Percentiles rank a stretch among this genome's conserved stretches.
Conservation (phyloP, 1,140 invertebrate species). For the Drosophila trapezifrons region DNA sequence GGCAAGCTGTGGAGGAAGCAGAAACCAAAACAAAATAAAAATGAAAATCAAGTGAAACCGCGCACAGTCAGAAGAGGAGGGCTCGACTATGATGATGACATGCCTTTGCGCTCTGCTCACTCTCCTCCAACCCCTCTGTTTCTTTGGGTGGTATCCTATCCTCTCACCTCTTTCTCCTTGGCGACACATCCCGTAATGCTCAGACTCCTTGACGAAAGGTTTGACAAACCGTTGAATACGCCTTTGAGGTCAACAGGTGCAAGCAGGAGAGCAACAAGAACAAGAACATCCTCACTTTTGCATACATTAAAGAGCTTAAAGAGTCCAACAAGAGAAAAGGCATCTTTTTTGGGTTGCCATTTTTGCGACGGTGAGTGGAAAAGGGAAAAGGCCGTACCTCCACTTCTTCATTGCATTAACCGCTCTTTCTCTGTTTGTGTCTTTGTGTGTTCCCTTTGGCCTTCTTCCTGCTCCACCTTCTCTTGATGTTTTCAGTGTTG, state of each 20-base stretch:
- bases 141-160: slow-evolving; percentile 6
- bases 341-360: slow-evolving; percentile 15
- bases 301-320: slow-evolving; percentile 41
- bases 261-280: neutral
- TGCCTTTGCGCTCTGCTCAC: slow-evolving; percentile 37
- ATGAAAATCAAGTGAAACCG: slow-evolving; percentile 59
- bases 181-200: slow-evolving; percentile 27
- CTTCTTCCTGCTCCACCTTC: slow-evolving; percentile 26
- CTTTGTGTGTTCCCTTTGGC: slow-evolving; percentile 51
- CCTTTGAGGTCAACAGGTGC: slow-evolving; percentile 49
- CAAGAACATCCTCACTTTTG: slow-evolving; percentile 8
- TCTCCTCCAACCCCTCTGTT: neutral
- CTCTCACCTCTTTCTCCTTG: neutral
- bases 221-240: slow-evolving; percentile 23
- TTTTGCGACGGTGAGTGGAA: slow-evolving; percentile 5
- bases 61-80: slow-evolving; percentile 57
- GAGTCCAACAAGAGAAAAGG: slow-evolving; percentile 5
- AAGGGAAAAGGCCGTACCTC: slow-evolving; percentile 22
- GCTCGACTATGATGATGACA: slow-evolving; percentile 61
- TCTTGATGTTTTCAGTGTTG: slow-evolving; percentile 6
- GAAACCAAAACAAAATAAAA: slow-evolving; percentile 63
- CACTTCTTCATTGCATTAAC: slow-evolving; percentile 47
- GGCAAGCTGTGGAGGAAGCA: slow-evolving; percentile 53
- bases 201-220: slow-evolving; percentile 30
- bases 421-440: slow-evolving; percentile 25